Conservation (phyloP, 2,113 vertebrate genomes). For the Chascanopsetta lugubris region DNA sequence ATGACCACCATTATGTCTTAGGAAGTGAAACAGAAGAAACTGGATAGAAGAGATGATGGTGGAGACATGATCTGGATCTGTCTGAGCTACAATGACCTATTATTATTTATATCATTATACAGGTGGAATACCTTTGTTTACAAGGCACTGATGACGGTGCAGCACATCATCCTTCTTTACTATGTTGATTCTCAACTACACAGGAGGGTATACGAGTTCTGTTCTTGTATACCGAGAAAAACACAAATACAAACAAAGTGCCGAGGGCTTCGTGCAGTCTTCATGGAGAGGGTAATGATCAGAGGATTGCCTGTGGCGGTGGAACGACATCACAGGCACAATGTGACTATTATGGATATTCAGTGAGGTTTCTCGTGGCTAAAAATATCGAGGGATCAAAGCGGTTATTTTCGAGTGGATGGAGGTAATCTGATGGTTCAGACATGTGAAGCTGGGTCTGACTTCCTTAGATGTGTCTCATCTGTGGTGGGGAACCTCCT, state of each 20-base stretch:
- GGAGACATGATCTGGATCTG: slow-evolving; percentile 37
- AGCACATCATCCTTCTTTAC: background rate
- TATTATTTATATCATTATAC: slow-evolving; percentile 32
- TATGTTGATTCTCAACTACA: slow-evolving; percentile 18
- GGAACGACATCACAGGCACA: slow-evolving; percentile 52
- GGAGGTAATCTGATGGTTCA: slow-evolving; percentile 23
- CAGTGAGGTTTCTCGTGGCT: slow-evolving; percentile 39
- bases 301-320: slow-evolving; percentile 47
- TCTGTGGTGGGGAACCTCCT: slow-evolving; percentile 20
- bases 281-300: slow-evolving; percentile 54
- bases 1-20: slow-evolving; percentile 32
- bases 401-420: slow-evolving; percentile 38
- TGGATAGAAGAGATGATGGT: slow-evolving; percentile 39
- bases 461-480: slow-evolving; percentile 22
- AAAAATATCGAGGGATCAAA: slow-evolving; percentile 53
- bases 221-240: slow-evolving; percentile 27
- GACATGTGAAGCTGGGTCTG: slow-evolving; percentile 3
- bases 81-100: slow-evolving; percentile 17
- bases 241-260: background rate
- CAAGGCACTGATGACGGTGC: slow-evolving; percentile 29
- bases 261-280: slow-evolving; percentile 26
- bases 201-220: slow-evolving; percentile 1
- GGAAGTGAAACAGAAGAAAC: slow-evolving; percentile 60
- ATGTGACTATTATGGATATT: slow-evolving; percentile 47
- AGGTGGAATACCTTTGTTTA: slow-evolving; percentile 45